Evolutionary conservation across 2,888 invertebrate species (phyloP), one percentile per base, ranked within the genome.

Genomic region (Iselma pallidipennis): DNA sequence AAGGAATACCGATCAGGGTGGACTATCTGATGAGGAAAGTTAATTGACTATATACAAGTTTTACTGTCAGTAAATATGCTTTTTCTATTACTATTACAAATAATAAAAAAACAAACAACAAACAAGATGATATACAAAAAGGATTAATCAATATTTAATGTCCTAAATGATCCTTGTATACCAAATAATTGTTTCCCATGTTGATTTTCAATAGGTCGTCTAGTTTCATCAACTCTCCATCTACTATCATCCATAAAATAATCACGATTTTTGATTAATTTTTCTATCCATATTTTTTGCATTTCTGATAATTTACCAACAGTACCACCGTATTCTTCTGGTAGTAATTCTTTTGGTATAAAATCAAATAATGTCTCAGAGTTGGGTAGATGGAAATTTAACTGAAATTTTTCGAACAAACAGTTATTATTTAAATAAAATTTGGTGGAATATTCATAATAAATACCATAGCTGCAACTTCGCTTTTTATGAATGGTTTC

Each of bases 311-410:
- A 79, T 48, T 84, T 82, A n/a, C 88, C 88, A 0, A 85, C 86
- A 56, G 85, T 82, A 0, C 91, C 91, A 25, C 91, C 91, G 66
- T 89, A 90, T 71, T 91, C 91, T 23, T 83, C 82, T 0, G 91
- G 90, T 54, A 91, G 72, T 60, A 90, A 78, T 48, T 89, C 87
- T 68, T 82, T 84, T 0, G 90, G 87, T 33, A 91, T 83, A 70
- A 85, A 86, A 55, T 89, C 83, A 73, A 84, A 87, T 0, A 91
- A 78, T 0, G 89, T 88, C 4, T 85, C 85, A 0, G 90, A 85
- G 68, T 87, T 87, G 0, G 90, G 89, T 66, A 86, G 82, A 77
- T 91, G 91, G 79, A 89, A 90, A 70, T 89, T 88, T 26, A 90
- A 85, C 89, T 90, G 76, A 51, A 80, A 82, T 49, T 23, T 12